Evolutionary conservation across 2,113 vertebrate genomes (phyloP).

Genomic region (Baryphthengus martii): DNA sequence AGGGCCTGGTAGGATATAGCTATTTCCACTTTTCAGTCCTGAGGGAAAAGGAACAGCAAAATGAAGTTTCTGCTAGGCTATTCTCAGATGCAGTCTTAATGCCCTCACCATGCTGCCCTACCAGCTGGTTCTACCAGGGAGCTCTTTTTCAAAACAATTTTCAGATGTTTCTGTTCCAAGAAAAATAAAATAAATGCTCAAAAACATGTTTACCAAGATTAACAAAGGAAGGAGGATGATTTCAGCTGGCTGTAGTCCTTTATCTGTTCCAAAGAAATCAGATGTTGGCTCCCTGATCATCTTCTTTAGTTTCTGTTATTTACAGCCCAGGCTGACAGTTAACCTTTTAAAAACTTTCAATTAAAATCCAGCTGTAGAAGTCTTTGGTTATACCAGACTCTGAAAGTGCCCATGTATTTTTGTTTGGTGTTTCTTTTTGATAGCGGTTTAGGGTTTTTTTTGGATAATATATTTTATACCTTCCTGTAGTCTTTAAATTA

Average conservation of each 20-base stretch:
- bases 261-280: not conserved
- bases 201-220: not conserved
- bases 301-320: not conserved
- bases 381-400: not conserved
- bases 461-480: not conserved
- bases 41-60: not conserved
- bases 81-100: not conserved
- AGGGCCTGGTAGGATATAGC: not conserved
- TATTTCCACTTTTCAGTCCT: not conserved
- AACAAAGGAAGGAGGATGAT: not conserved
- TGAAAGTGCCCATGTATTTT: not conserved
- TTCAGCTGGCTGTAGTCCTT: not conserved
- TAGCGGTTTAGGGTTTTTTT: not conserved
- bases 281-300: not conserved
- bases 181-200: not conserved
- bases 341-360: not conserved
- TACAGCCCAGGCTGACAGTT: not conserved
- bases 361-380: not conserved
- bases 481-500: not conserved
- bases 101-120: accelerated
- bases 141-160: not conserved
- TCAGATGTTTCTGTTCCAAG: not conserved
- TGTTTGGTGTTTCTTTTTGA: not conserved
- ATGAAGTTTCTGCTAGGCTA: not conserved
- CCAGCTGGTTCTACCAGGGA: not conserved